Evolutionary conservation across 2,888 invertebrate genomes (phyloP), one percentile per base, ranked within the genome.

Genomic region (Microchrysa polita): DNA sequence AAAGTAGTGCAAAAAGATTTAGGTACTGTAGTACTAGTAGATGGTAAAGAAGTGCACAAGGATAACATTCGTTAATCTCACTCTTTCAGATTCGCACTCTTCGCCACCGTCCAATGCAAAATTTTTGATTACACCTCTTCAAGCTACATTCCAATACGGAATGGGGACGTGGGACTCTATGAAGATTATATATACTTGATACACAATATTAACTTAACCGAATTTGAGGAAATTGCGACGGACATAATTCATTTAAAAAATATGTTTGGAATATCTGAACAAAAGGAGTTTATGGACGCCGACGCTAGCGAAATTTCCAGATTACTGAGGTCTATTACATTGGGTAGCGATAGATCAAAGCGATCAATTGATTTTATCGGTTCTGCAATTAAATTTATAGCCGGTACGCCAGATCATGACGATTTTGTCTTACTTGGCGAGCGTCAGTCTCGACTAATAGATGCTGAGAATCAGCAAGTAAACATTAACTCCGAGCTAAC

Each of bases 351-450:
- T 60, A 60, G 20, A 23, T 27, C 23, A 27, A 60, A 60, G 14
- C 60, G 60, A 2, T 60, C 60, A 27, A 27, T 60, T 23, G 23
- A 59, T 20, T n/a, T n/a, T n/a, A n/a, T n/a, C n/a, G n/a, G n/a
- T n/a, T n/a, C n/a, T n/a, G n/a, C n/a, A n/a, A n/a, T 16, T 59
- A 59, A 59, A 20, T 59, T 5, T 5, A 20, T 59, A 5, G 20
- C 60, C 1, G 34, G 34, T 16, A 60, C 23, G 16, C 10, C 60
- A 10, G 60, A 60, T 34, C 60, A 60, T n/a, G 60, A 60, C 14
- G 60, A 60, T 14, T 60, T 60, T 16, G 34, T 60, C 7, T 2
- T 23, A 16, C 12, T 60, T 2, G 20, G 20, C 2, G 20, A 23
- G 5, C 10, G 20, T 27, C 60, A 16, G 14, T 14, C 14, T 20